These are phyloP conservation scores for Drosophila quadrilineata DNA, from an alignment of 1,140 invertebrate genomes.

Conservation along the genomic window DNA sequence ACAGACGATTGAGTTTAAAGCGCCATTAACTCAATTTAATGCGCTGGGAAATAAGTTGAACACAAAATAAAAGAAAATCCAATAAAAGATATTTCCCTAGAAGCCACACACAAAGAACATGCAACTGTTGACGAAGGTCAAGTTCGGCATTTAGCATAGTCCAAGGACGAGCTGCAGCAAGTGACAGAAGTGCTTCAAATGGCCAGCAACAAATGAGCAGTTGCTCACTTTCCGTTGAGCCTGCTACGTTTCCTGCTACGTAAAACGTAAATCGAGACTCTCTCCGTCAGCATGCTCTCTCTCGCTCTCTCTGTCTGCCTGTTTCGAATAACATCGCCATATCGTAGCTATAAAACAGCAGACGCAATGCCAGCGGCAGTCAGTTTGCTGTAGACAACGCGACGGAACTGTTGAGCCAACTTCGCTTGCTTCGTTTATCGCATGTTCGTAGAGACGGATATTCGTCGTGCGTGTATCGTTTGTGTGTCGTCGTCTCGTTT, in stretches of 20 bases:
- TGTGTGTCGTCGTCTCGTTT: slow-evolving; percentile 9
- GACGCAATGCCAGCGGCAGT: slow-evolving; percentile 17
- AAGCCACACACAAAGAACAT: slow-evolving; percentile 17
- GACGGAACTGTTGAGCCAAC: slow-evolving; percentile 40
- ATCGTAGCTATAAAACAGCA: slow-evolving; percentile 45
- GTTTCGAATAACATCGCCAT: too few relatives aligned
- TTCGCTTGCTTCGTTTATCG: slow-evolving; percentile 11
- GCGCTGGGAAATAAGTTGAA: slow-evolving; percentile 34
- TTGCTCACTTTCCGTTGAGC: slow-evolving; percentile 11
- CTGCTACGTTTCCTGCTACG: slow-evolving; percentile 36
- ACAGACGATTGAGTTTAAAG: slow-evolving; percentile 20
- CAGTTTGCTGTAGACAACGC: slow-evolving; percentile 60
- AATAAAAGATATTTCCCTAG: neutral
- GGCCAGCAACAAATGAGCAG: slow-evolving; percentile 34
- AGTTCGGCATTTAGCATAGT: slow-evolving; percentile 55
- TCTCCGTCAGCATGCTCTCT: neutral
- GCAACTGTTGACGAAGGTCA: slow-evolving; percentile 72
- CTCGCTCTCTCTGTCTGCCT: neutral
- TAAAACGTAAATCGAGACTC: neutral
- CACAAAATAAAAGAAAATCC: neutral
- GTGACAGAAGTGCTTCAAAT: slow-evolving; percentile 9
- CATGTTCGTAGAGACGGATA: neutral
- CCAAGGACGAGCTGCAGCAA: neutral
- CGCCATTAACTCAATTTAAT: slow-evolving; percentile 15
- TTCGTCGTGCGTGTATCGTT: neutral